Percentiles rank a stretch among this genome's conserved stretches.
Evolutionary conservation across 2,797 vertebrate species (phyloP).

Genomic region (Rallus crepitans): DNA sequence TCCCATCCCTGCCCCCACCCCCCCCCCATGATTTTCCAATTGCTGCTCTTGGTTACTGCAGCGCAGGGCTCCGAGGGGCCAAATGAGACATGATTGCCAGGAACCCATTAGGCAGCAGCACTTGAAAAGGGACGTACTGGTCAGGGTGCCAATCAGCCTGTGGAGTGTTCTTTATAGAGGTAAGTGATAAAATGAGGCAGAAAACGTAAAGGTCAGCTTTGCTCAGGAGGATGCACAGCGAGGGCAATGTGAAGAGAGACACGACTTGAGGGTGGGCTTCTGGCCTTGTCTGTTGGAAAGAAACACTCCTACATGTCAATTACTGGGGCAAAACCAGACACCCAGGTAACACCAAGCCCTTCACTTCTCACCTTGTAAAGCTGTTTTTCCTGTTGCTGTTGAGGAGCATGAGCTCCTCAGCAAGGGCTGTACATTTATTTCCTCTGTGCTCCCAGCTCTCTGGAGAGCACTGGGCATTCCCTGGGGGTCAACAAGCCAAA

Average conservation of each 20-base stretch:
- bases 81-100: not conserved
- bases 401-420: not conserved
- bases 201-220: not conserved
- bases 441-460: not conserved
- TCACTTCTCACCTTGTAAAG: not conserved
- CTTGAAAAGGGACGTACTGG: not conserved
- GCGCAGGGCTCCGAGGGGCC: rapidly evolving
- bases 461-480: not conserved
- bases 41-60: rapidly evolving
- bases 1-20: not conserved
- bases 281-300: rapidly evolving
- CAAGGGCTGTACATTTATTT: not conserved
- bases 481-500: not conserved
- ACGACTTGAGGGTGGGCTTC: not conserved
- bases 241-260: not conserved
- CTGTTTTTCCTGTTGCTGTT: not conserved
- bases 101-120: not conserved
- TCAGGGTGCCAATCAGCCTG: not conserved
- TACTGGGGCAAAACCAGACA: not conserved
- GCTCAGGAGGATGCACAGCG: not conserved
- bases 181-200: not conserved
- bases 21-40: rapidly evolving
- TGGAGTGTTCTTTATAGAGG: not conserved
- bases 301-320: not conserved
- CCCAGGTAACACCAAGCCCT: not conserved